These are phyloP conservation scores for Sus scrofa DNA, from an alignment of 2,113 vertebrate species.

Conservation along the genomic window DNA sequence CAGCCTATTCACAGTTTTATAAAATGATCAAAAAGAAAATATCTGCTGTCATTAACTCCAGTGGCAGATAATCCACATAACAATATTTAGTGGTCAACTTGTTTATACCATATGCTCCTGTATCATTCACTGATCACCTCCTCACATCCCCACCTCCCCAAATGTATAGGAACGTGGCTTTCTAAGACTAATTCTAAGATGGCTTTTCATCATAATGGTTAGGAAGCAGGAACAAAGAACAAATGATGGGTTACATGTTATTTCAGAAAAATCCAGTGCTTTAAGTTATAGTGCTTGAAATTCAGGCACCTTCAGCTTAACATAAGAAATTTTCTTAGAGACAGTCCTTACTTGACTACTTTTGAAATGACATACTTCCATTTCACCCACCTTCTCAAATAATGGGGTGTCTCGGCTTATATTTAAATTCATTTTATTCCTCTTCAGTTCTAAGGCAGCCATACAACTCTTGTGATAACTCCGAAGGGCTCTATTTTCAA, in stretches of 20 bases:
- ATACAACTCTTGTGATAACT: background rate
- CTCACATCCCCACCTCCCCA: background rate
- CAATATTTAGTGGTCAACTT: conserved; percentile 32
- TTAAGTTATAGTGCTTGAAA: conserved; percentile 36
- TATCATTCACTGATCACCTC: background rate
- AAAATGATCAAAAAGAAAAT: conserved; percentile 1
- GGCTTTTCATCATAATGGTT: conserved; percentile 9
- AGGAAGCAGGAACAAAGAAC: background rate
- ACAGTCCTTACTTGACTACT: background rate
- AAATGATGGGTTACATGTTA: conserved; percentile 11
- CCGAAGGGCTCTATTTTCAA: background rate
- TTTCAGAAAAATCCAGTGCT: conserved; percentile 15
- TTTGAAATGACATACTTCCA: conserved; percentile 13
- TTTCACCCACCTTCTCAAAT: conserved; percentile 25
- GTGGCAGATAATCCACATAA: background rate
- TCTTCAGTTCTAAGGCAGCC: background rate
- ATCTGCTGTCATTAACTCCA: background rate
- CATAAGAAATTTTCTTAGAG: background rate
- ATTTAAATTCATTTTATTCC: conserved; percentile 46
- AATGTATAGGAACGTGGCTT: conserved; percentile 32
- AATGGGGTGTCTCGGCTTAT: background rate
- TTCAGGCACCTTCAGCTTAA: background rate
- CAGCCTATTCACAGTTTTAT: background rate
- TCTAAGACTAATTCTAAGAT: conserved; percentile 36
- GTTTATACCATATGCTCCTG: background rate